A percentile compares a stretch with the other conserved stretches of the same genome.
These are phyloP conservation scores for Colossoma macropomum DNA, from an alignment of 2,113 vertebrate genomes.

Conservation along the genomic window DNA sequence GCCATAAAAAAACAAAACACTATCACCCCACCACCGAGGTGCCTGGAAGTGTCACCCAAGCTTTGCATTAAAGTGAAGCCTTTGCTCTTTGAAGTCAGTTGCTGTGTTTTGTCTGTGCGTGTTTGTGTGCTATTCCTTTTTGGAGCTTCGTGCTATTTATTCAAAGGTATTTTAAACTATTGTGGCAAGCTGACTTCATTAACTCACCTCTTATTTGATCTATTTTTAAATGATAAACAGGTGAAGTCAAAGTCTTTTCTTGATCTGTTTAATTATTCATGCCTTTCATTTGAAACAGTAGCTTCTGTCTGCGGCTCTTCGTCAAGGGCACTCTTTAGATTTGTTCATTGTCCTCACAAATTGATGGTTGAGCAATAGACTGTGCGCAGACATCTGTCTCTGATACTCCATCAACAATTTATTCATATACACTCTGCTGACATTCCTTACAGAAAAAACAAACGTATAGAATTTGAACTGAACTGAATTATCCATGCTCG, in stretches of 20 bases:
- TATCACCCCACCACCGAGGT: slow-evolving; percentile 23
- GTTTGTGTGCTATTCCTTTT: not conserved
- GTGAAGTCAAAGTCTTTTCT: slow-evolving; percentile 63
- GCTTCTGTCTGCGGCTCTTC: slow-evolving; percentile 56
- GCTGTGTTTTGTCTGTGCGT: not conserved
- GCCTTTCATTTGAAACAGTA: slow-evolving; percentile 58
- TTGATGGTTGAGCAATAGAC: slow-evolving; percentile 32
- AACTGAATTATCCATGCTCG: not conserved
- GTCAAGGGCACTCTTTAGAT: slow-evolving; percentile 54
- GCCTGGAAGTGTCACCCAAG: not conserved
- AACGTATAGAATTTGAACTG: not conserved
- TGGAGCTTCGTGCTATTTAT: slow-evolving; percentile 27
- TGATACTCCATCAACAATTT: not conserved
- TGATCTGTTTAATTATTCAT: slow-evolving; percentile 62
- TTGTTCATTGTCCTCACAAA: slow-evolving; percentile 62
- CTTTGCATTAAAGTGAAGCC: slow-evolving; percentile 14
- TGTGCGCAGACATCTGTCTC: slow-evolving; percentile 18
- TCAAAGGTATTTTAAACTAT: slow-evolving; percentile 19
- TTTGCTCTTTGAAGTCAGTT: not conserved
- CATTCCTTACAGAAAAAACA: not conserved
- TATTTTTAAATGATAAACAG: slow-evolving; percentile 57
- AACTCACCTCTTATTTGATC: slow-evolving; percentile 62
- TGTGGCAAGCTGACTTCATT: slow-evolving; percentile 57
- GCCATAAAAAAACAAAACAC: slow-evolving; percentile 13
- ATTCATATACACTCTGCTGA: not conserved